Percentiles rank a stretch among this genome's conserved stretches.
phyloP scores from a whole-genome alignment of 2,797 vertebrate species.

The Uromys caudimaculatus region DNA sequence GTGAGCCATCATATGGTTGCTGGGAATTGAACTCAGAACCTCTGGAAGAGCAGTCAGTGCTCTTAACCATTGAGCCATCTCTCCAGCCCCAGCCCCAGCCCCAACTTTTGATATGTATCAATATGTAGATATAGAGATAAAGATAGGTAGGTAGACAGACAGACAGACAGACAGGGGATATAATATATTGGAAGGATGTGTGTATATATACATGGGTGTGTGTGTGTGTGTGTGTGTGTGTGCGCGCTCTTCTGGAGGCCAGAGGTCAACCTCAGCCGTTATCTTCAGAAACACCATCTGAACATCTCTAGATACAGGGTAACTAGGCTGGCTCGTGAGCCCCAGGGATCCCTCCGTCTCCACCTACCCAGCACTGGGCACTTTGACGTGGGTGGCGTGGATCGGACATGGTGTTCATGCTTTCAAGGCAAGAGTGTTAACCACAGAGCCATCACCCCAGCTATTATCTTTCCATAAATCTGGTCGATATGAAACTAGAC shows the following conservation, averaged over 20 bases:
- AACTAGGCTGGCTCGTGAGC: neutral
- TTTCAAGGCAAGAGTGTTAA: neutral
- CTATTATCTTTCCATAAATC: neutral
- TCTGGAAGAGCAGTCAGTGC: too few relatives aligned
- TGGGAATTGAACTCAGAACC: too few relatives aligned
- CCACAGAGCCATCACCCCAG: neutral
- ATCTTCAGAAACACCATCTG: neutral
- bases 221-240: too few relatives aligned
- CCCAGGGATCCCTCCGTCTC: neutral
- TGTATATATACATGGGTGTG: neutral
- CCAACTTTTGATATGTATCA: neutral
- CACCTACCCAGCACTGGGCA: neutral
- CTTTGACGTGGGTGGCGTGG: neutral
- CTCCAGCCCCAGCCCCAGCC: neutral
- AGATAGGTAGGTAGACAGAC: neutral
- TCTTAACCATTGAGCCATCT: too few relatives aligned
- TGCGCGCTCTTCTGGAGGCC: neutral
- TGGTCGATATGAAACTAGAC: neutral
- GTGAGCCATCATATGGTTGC: too few relatives aligned
- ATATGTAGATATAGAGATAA: neutral
- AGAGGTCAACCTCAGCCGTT: neutral
- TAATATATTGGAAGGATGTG: neutral
- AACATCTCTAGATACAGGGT: neutral
- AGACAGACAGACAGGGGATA: neutral
- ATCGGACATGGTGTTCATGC: neutral